Evolutionary conservation across 2,888 invertebrate species (phyloP).

Genomic region (Pollenia labialis): DNA sequence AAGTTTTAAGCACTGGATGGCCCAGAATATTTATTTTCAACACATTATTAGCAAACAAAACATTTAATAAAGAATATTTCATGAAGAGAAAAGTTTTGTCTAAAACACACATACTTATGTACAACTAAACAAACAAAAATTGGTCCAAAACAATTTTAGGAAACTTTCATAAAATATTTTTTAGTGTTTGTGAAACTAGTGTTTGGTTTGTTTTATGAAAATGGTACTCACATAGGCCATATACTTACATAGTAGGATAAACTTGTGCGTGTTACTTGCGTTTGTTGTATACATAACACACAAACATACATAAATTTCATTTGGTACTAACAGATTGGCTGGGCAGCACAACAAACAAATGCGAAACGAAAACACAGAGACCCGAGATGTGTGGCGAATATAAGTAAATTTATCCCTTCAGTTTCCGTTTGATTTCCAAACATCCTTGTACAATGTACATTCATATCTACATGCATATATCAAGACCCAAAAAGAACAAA

Average conservation of each 20-base stretch:
- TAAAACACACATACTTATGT: not conserved
- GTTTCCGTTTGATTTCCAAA: not conserved
- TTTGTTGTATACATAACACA: no score
- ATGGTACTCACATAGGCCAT: no score
- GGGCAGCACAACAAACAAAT: not conserved
- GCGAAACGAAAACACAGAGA: not conserved
- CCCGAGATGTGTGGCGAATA: not conserved
- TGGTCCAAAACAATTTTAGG: conserved; percentile 1
- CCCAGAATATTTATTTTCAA: not conserved
- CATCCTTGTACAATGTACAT: no score
- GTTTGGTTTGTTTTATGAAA: not conserved
- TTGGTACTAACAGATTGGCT: not conserved
- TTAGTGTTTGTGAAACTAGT: not conserved
- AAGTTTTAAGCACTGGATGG: not conserved
- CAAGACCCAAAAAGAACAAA: not conserved
- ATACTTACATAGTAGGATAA: no score
- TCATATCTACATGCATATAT: not conserved
- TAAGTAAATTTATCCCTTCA: not conserved
- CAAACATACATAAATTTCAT: not conserved
- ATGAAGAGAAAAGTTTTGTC: not conserved
- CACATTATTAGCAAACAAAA: not conserved
- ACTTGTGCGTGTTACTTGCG: no score
- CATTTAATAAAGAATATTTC: conserved; percentile 5
- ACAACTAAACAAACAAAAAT: not conserved
- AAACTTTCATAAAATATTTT: not conserved